Base-by-base conservation (phyloP, 23 tunicate species). In the Trididemnum clinides region DNA sequence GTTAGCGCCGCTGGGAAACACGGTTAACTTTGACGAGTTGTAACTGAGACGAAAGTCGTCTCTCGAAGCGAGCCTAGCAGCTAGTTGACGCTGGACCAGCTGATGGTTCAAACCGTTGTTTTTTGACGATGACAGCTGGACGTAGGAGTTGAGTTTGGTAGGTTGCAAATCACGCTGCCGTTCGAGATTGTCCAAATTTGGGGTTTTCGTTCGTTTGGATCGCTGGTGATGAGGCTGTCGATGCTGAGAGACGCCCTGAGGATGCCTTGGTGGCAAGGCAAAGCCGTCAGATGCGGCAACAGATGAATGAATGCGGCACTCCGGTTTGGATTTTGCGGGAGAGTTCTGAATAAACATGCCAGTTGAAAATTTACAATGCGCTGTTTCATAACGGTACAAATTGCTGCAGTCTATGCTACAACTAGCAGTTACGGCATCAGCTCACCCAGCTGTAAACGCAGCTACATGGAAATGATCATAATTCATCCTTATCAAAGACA, bases 121-220 rank as follows among this genome's bases (percentile, higher is more conserved):
- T 35, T 64, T 69, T 2, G 88, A 57, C 39, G 96, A 91, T 30
- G 97, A 72, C 10, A 94, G 65, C 38, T 90, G 92, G 5, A 94
- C 98, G 84, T 94, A 94, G 6, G 98, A 89, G 82, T 94, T 94
- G 51, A 85, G 90, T 49, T 94, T 91, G 44, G 98, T 89, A 51
- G 98, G 98, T 37, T 94, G 89, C 51, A 85, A 64, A 66, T 89
- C 94, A 21, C 94, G 65, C 27, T 73, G 88, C 6, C 92, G 84
- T 34, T 89, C 88, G 28, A 89, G 81, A 49, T 88, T 49, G 82
- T 89, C 90, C 50, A 94, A 82, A 59, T 87, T 83, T 22, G 98
- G 95, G 7, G 95, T 87, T 76, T 89, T 92, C 50, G 97, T 92
- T 51, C 86, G 87, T 80, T 72, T 33, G 30, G 84, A 51, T 50